Percentiles rank a stretch among this genome's conserved stretches.
Evolutionary conservation across 2,888 invertebrate genomes (phyloP).

Genomic region (Magallana nippona): DNA sequence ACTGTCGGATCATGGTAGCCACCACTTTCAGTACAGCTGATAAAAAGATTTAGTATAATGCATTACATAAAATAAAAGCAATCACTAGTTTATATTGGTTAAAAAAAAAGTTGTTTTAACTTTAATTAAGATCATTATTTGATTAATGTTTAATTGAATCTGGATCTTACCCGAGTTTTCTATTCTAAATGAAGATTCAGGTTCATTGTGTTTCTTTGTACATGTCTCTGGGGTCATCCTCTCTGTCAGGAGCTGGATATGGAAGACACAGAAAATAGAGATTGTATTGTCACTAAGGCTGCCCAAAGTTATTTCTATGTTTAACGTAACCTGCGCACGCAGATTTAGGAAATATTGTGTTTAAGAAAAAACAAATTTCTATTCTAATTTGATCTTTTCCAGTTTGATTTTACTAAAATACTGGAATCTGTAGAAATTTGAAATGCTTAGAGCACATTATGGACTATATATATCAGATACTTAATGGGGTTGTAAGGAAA

Average conservation of each 20-base stretch:
- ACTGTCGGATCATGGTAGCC: conserved; percentile 96
- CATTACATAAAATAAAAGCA: not conserved
- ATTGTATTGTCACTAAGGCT: not conserved
- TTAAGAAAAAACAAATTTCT: no score
- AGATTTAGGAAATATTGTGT: no score
- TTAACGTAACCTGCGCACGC: no score
- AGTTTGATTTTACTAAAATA: no score
- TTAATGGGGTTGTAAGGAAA: no score
- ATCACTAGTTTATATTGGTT: not conserved
- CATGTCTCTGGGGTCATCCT: conserved; percentile 96
- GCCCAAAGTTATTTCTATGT: no score
- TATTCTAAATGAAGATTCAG: conserved; percentile 94
- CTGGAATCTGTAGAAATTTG: no score
- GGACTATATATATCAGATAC: no score
- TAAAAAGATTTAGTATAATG: not conserved
- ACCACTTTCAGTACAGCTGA: conserved; percentile 99
- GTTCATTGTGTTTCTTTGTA: conserved; percentile 92
- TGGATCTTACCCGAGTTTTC: conserved; percentile 96
- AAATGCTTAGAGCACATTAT: no score
- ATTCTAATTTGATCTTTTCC: no score
- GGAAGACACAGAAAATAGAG: not conserved
- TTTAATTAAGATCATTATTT: not conserved
- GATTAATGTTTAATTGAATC: not conserved
- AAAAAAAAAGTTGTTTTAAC: not conserved
- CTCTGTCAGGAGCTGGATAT: conserved; percentile 91